phyloP scores from a whole-genome alignment of 2,797 vertebrate genomes.

The Intellagama lesueurii region DNA sequence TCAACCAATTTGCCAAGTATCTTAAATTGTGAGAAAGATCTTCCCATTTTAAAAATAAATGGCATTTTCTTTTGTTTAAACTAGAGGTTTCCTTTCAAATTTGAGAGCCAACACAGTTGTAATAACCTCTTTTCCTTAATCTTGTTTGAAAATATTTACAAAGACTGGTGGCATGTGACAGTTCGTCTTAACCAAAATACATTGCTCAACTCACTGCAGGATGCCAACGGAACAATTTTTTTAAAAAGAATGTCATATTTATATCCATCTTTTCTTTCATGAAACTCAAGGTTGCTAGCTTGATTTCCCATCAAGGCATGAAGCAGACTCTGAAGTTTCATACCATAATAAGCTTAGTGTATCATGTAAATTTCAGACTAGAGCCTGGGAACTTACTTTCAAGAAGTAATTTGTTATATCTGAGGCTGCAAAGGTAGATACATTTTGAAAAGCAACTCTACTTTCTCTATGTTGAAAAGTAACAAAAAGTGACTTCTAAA shows the following conservation, averaged over 20 bases:
- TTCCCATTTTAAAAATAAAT: not conserved
- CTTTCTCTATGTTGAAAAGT: too few species aligned
- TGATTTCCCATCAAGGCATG: not conserved
- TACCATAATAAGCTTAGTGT: not conserved
- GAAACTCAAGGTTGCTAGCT: not conserved
- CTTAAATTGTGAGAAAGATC: not conserved
- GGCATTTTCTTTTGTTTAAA: constrained; percentile 27
- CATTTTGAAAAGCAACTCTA: too few species aligned
- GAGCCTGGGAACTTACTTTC: not conserved
- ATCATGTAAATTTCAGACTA: not conserved
- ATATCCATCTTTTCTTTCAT: not conserved
- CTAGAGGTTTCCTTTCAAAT: constrained; percentile 24
- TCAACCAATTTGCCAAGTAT: constrained; percentile 36
- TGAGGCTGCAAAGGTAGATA: too few species aligned
- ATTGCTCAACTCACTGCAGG: constrained; percentile 25
- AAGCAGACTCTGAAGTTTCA: not conserved
- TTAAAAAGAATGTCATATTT: not conserved
- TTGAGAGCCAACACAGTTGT: constrained; percentile 6
- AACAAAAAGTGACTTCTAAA: too few species aligned
- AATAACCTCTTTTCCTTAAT: constrained; percentile 18
- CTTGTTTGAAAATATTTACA: constrained; percentile 39
- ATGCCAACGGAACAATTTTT: not conserved
- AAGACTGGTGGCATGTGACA: not conserved
- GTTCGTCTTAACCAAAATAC: not conserved
- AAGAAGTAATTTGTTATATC: too few species aligned